phyloP scores from a whole-genome alignment of 2,888 invertebrate genomes.

The Dusona sp. region DNA sequence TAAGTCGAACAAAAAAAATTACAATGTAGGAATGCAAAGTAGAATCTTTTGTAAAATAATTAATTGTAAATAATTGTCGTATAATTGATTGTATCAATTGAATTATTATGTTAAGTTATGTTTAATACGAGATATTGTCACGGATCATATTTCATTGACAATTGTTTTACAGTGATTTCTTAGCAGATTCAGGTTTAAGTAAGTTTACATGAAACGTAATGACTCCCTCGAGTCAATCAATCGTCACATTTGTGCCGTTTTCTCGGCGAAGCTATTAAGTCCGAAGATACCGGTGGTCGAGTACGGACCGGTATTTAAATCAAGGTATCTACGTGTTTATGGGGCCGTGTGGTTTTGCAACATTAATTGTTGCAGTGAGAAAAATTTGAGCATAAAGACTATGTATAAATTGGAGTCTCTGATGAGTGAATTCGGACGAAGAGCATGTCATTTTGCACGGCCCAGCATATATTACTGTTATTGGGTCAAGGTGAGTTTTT shows the following conservation, averaged over 20 bases:
- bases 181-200: too few species aligned
- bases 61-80: too few species aligned
- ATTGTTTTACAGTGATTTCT: too few species aligned
- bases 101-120: too few species aligned
- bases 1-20: too few species aligned
- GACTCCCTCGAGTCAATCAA: constrained; percentile 10
- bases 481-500: constrained; percentile 57
- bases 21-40: too few species aligned
- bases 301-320: constrained; percentile 57
- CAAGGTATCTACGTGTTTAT: not conserved
- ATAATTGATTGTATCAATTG: too few species aligned
- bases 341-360: constrained; percentile 19
- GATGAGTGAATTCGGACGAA: constrained; percentile 40
- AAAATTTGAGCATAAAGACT: constrained; percentile 7
- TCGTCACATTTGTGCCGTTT: not conserved
- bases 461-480: constrained; percentile 30
- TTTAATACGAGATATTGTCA: too few species aligned
- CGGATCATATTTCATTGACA: too few species aligned
- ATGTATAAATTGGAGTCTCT: constrained; percentile 6
- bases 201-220: not conserved
- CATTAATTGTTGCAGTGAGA: constrained; percentile 9
- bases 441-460: constrained; percentile 21
- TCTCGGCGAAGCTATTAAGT: constrained; percentile 6
- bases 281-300: constrained; percentile 47
- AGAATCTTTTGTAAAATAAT: too few species aligned